Base-by-base conservation (phyloP, 2,797 vertebrate genomes). In the Peromyscus attwateri region DNA sequence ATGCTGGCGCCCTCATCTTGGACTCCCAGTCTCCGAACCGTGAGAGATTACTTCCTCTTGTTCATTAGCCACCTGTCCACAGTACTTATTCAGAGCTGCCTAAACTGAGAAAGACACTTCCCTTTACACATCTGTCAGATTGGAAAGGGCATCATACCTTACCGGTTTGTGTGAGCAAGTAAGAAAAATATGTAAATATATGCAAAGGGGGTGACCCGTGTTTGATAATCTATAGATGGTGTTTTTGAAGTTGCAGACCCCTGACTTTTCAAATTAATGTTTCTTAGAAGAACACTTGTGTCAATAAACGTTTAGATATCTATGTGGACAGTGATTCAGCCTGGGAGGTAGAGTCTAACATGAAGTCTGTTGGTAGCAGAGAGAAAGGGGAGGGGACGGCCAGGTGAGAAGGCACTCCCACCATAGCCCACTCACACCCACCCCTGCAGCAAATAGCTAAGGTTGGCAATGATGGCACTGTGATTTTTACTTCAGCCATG, bases 221-320 rank as follows among this genome's bases (percentile, higher is more conserved):
- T n/a, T 40, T 79, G 70, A 77, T 46, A 37, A 25, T 73, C 2
- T 2, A 77, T 19, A 64, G 57, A 77, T 62, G 37, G 12, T 62
- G 1, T 94, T 89, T 79, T 64, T 60, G 7, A 31, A 91, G 87
- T 60, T 57, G 19, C 34, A 80, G 75, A 21, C 7, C 27, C 43
- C 60, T 85, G 60, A 77, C 10, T 89, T 84, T 34, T 25, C 31
- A 83, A 55, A 92, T 68, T 93, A 55, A 89, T 60, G 14, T 81
- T 96, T 84, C 79, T 96, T 92, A 96, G 76, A 92, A 87, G 81
- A 94, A 55, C 93, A 80, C 14, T 55, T 70, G 9, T 87, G n/a
- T 3, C 60, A 87, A 82, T 83, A 96, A 89, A 66, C 68, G 80
- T 81, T 90, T 64, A 96, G 60, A 31, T 87, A 43, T 62, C 34